These are phyloP conservation scores for Staurois parvus DNA, from an alignment of 2,797 vertebrate species.

Conservation along the genomic window DNA sequence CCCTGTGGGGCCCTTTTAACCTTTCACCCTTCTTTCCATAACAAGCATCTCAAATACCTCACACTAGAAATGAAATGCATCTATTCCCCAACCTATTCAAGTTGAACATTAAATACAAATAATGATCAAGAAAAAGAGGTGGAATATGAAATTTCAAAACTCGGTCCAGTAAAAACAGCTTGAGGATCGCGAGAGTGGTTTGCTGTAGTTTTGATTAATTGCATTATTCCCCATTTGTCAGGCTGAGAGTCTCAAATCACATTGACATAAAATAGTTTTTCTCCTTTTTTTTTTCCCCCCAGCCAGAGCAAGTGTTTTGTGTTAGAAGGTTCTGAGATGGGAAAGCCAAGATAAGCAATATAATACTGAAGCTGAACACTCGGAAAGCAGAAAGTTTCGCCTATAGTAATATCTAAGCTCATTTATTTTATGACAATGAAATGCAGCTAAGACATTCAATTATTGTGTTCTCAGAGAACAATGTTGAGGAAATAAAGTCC, in stretches of 20 bases:
- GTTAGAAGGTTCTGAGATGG: slow-evolving; percentile 12
- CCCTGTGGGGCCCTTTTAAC: slow-evolving; percentile 83
- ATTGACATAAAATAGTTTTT: slow-evolving; percentile 52
- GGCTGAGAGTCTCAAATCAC: slow-evolving; percentile 52
- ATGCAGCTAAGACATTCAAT: neutral
- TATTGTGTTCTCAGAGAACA: neutral
- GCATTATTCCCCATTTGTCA: slow-evolving; percentile 55
- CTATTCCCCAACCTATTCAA: slow-evolving; percentile 55
- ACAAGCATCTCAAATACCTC: slow-evolving; percentile 75
- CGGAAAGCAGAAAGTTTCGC: neutral
- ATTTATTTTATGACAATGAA: slow-evolving; percentile 23
- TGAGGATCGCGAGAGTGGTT: slow-evolving; percentile 37
- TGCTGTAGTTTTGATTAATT: slow-evolving; percentile 60
- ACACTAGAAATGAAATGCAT: slow-evolving; percentile 57
- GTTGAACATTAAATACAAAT: slow-evolving; percentile 51
- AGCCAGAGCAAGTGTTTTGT: slow-evolving; percentile 27
- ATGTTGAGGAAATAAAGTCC: neutral
- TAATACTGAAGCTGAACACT: slow-evolving; percentile 8
- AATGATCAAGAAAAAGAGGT: slow-evolving; percentile 28
- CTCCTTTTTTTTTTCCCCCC: neutral
- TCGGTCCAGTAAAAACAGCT: slow-evolving; percentile 51
- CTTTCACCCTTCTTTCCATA: slow-evolving; percentile 85
- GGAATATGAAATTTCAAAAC: slow-evolving; percentile 57
- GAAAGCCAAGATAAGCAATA: slow-evolving; percentile 52
- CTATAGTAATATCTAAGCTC: slow-evolving; percentile 12